phyloP scores from a whole-genome alignment of 1,140 invertebrate species.

The Lepidostoma basale region DNA sequence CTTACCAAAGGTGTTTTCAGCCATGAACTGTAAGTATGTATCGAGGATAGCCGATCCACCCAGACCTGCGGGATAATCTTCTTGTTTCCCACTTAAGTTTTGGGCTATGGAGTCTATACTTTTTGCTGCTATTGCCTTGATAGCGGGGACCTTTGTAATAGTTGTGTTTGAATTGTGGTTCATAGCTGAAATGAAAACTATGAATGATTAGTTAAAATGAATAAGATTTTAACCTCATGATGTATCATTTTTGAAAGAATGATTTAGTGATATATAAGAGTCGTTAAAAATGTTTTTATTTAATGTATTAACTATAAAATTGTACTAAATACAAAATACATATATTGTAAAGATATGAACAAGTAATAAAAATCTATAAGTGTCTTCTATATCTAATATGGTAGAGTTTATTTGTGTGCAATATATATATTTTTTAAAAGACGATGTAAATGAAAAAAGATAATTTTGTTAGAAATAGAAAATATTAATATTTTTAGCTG shows the following conservation, averaged over 20 bases:
- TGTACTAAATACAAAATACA: no score
- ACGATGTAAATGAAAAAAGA: not conserved
- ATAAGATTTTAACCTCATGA: not conserved
- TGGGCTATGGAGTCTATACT: slow-evolving; percentile 62
- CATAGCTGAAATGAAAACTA: slow-evolving; percentile 56
- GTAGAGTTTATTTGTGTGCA: no score
- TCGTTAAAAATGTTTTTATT: no score
- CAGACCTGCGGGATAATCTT: slow-evolving; percentile 61
- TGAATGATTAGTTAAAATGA: slow-evolving; percentile 3
- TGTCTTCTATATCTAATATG: no score
- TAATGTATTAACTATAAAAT: no score
- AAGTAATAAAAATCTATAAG: no score
- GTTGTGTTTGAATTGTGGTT: slow-evolving; percentile 64
- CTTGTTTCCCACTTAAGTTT: slow-evolving; percentile 50
- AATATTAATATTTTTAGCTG: slow-evolving; percentile 43
- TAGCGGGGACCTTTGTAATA: slow-evolving; percentile 62
- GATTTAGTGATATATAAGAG: no score
- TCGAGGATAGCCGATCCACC: slow-evolving; percentile 79
- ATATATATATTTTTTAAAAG: no score
- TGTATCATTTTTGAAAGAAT: no score
- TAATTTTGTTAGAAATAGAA: not conserved
- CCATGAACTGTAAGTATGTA: slow-evolving; percentile 84
- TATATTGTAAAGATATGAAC: no score
- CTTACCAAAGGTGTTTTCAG: slow-evolving; percentile 75
- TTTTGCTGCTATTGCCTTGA: slow-evolving; percentile 67